A percentile compares a stretch with the other conserved stretches of the same genome.
phyloP scores from a whole-genome alignment of 2,113 vertebrate genomes.

The Sorex fumeus region DNA sequence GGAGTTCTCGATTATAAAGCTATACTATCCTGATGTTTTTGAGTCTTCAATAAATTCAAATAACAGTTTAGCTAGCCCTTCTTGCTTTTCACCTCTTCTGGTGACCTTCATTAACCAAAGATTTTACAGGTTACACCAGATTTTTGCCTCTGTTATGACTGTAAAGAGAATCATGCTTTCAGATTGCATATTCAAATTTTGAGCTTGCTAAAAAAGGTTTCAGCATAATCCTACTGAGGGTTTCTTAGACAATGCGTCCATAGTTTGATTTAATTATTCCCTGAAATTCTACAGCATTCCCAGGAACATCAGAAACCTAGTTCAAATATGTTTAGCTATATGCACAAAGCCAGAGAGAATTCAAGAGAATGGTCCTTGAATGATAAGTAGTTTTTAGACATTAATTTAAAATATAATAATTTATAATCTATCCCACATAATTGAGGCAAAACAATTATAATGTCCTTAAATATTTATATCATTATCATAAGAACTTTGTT shows the following conservation, averaged over 20 bases:
- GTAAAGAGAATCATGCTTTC: background rate
- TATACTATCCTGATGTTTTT: background rate
- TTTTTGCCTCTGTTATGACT: background rate
- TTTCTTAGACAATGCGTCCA: background rate
- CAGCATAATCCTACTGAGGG: background rate
- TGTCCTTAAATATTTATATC: no score
- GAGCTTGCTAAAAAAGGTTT: conserved; percentile 15
- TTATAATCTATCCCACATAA: background rate
- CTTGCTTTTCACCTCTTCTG: accelerated
- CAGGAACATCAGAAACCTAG: background rate
- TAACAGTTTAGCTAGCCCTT: accelerated
- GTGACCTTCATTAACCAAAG: no score
- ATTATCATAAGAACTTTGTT: background rate
- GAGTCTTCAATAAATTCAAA: background rate
- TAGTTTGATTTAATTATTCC: conserved; percentile 24
- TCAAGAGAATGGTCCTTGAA: background rate
- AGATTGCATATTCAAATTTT: conserved; percentile 4
- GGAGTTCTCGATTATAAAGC: background rate
- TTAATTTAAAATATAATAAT: background rate
- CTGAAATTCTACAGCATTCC: background rate
- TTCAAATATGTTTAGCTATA: conserved; percentile 17
- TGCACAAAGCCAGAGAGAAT: background rate
- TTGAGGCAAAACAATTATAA: no score
- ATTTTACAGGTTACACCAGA: background rate
- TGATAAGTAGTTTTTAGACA: background rate